Evolutionary conservation across 2,888 invertebrate genomes (phyloP), one percentile per base, ranked within the genome.

Genomic region (Amiota mariae): DNA sequence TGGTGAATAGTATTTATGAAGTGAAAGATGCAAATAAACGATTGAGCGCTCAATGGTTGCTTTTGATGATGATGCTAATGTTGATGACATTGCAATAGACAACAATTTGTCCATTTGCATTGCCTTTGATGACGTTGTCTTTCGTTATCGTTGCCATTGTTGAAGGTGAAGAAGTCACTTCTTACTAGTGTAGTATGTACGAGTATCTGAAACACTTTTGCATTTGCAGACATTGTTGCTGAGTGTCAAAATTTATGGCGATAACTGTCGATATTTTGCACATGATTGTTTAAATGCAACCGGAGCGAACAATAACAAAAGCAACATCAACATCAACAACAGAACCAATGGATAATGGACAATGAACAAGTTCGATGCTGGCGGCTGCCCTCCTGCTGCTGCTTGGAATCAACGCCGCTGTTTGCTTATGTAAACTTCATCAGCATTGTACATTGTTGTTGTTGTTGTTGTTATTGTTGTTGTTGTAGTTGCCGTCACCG

Each of bases 191-290:
- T n/a, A n/a, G n/a, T n/a, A n/a, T n/a, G 48, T n/a, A n/a, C 67
- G 67, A 68, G 36, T 36, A 36, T 36, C 36, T 68, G 36, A 68
- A 15, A 68, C 51, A 68, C 51, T 20, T 68, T 68, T 15, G 70
- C 48, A 46, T 67, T 18, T 47, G 72, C 63, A 71, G 76, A 66
- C 15, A 49, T 47, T 73, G 66, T 49, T 73, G 72, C 66, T 72
- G 70, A 82, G 84, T 86, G 81, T 82, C 85, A 81, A 87, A 87
- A 85, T 87, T 84, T 86, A 85, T 87, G 85, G 85, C 84, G 80
- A 82, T 86, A 85, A 81, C 80, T 85, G 82, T 85, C 81, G 82
- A 82, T 82, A 82, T 80, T 77, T 81, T 82, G 78, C 84, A 79
- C 80, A 78, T 78, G 77, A 80, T 75, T 78, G 54, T 68, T 68